Conservation (phyloP, 2,797 vertebrate species). For the Discoglossus pictus region DNA sequence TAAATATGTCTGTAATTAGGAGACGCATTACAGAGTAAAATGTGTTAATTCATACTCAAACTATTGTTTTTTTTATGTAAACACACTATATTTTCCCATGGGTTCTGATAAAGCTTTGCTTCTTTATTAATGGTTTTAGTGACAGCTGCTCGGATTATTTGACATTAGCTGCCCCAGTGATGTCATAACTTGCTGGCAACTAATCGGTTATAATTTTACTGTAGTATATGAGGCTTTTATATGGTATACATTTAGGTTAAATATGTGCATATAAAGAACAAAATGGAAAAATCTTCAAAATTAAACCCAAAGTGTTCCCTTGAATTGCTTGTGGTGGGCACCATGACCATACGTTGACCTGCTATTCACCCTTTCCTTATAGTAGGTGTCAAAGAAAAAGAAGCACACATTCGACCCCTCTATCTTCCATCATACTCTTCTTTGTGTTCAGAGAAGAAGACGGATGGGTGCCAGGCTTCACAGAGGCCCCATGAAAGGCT, state of each 20-base stretch:
- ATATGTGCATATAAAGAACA: too few relatives aligned
- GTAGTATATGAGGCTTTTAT: too few relatives aligned
- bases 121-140: slow-evolving; percentile 1
- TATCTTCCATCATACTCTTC: slow-evolving; percentile 47
- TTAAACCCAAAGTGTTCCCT: background rate
- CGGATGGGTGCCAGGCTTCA: slow-evolving; percentile 44
- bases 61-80: background rate
- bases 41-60: slow-evolving; percentile 10
- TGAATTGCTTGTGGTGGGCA: slow-evolving; percentile 17
- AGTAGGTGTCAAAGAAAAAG: slow-evolving; percentile 40
- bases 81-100: slow-evolving; percentile 6
- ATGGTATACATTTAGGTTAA: too few relatives aligned
- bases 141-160: background rate
- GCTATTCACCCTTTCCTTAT: slow-evolving; percentile 29
- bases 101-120: background rate
- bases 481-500: slow-evolving; percentile 43
- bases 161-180: too few relatives aligned
- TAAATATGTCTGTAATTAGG: slow-evolving; percentile 12
- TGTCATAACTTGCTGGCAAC: too few relatives aligned
- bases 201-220: too few relatives aligned
- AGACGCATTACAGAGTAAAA: background rate
- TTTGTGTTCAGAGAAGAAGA: slow-evolving; percentile 42
- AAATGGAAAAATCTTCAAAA: background rate
- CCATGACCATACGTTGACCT: slow-evolving; percentile 29
- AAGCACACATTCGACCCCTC: slow-evolving; percentile 37